Evolutionary conservation across 2,797 vertebrate genomes (phyloP).

Genomic region (Danio aesculapii): DNA sequence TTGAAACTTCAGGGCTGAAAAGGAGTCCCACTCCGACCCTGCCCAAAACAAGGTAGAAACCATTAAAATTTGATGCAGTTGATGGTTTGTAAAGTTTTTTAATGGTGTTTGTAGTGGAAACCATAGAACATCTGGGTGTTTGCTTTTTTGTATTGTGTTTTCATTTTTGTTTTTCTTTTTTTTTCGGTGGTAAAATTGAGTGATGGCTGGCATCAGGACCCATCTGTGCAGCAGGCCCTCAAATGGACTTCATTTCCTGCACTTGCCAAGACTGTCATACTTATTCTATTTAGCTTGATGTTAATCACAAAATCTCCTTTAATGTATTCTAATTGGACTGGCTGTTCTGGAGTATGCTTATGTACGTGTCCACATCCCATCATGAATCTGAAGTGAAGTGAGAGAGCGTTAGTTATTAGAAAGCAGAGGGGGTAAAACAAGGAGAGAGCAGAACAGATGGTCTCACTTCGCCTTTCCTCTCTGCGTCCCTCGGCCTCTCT

Average conservation of each 20-base stretch:
- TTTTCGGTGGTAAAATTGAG: neutral
- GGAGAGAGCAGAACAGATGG: constrained; percentile 44
- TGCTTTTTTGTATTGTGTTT: no score
- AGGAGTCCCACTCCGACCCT: no score
- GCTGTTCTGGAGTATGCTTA: constrained; percentile 31
- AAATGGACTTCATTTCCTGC: constrained; percentile 9
- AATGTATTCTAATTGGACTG: constrained; percentile 18
- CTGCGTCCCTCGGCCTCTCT: constrained; percentile 23
- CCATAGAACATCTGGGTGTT: no score
- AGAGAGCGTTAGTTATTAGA: constrained; percentile 33
- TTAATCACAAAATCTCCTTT: constrained; percentile 10
- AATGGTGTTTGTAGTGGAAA: no score
- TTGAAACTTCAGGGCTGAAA: no score
- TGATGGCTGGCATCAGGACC: constrained; percentile 3
- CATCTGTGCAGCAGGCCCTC: constrained; percentile 6
- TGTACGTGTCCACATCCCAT: neutral
- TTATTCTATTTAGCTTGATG: constrained; percentile 14
- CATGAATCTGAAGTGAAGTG: constrained; percentile 20
- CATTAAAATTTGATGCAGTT: no score
- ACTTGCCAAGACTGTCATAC: constrained; percentile 9
- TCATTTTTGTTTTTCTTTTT: constrained; percentile 5
- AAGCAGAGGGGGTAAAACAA: constrained; percentile 36
- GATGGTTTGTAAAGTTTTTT: no score
- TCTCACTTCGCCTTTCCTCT: constrained; percentile 29
- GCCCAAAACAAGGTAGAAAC: no score